Evolutionary conservation across 2,797 vertebrate genomes (phyloP).

Genomic region (Ctenopoma multispine): DNA sequence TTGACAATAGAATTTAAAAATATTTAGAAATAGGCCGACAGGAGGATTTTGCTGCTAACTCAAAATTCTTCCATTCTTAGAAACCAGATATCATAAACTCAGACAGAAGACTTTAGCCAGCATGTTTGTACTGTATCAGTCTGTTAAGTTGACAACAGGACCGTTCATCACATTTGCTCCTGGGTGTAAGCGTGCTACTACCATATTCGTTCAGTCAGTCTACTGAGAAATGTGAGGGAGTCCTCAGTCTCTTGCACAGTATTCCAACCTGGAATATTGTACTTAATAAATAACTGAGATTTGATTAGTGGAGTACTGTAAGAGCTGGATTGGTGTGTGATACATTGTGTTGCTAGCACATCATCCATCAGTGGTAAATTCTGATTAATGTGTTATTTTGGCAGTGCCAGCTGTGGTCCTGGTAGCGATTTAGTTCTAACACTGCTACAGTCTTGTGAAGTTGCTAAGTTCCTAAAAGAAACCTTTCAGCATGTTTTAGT

Average conservation of each 20-base stretch:
- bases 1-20: background rate
- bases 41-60: slow-evolving; percentile 30
- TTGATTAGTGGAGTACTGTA: background rate
- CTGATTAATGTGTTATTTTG: background rate
- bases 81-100: background rate
- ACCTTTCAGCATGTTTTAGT: background rate
- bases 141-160: background rate
- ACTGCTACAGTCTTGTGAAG: background rate
- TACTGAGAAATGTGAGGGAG: background rate
- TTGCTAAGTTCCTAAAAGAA: background rate
- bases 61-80: slow-evolving; percentile 17
- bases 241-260: slow-evolving; percentile 14
- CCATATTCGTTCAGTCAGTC: slow-evolving; percentile 5
- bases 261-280: background rate
- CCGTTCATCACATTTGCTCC: slow-evolving; percentile 2
- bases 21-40: background rate
- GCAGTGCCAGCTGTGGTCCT: background rate
- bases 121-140: slow-evolving; percentile 20
- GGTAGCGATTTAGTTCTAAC: background rate
- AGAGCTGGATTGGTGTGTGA: background rate
- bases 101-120: background rate
- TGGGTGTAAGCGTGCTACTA: background rate
- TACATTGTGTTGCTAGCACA: background rate
- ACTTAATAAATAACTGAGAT: background rate
- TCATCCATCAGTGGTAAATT: background rate